phyloP scores from a whole-genome alignment of 1,140 invertebrate genomes.

The Bombus waltoni region DNA sequence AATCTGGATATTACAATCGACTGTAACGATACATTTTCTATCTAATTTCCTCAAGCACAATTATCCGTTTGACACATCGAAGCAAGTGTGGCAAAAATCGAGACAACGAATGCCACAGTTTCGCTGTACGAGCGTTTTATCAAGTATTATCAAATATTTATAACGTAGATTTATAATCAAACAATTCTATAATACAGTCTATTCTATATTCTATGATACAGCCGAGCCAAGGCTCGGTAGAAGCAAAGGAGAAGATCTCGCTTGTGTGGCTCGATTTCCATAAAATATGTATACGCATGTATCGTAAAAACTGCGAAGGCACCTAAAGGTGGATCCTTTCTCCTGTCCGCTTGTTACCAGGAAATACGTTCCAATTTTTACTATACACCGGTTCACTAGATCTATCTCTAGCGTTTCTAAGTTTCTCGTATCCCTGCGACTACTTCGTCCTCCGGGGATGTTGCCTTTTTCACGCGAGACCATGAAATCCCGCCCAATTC shows the following conservation, averaged over 20 bases:
- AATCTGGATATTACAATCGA: too few species aligned
- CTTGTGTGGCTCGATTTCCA: background rate
- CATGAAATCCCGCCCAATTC: slow-evolving; percentile 57
- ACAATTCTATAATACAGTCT: too few species aligned
- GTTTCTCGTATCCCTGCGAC: background rate
- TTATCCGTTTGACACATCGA: too few species aligned
- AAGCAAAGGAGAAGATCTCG: background rate
- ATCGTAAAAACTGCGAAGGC: background rate
- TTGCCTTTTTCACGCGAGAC: slow-evolving; percentile 23
- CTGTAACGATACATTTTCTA: too few species aligned
- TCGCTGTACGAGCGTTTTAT: too few species aligned
- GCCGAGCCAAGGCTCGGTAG: too few species aligned
- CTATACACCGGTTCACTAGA: background rate
- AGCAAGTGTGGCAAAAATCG: too few species aligned
- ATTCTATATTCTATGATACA: too few species aligned
- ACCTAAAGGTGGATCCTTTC: background rate
- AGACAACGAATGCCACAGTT: too few species aligned
- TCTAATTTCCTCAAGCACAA: too few species aligned
- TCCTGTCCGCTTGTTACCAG: slow-evolving; percentile 23
- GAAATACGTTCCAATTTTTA: slow-evolving; percentile 21
- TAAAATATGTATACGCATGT: background rate
- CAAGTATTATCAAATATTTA: too few species aligned
- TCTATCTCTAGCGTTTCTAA: slow-evolving; percentile 3
- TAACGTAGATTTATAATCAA: too few species aligned
- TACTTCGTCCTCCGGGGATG: slow-evolving; percentile 11